Conservation (phyloP, 2,113 vertebrate species). For the Dicaeum eximium region DNA sequence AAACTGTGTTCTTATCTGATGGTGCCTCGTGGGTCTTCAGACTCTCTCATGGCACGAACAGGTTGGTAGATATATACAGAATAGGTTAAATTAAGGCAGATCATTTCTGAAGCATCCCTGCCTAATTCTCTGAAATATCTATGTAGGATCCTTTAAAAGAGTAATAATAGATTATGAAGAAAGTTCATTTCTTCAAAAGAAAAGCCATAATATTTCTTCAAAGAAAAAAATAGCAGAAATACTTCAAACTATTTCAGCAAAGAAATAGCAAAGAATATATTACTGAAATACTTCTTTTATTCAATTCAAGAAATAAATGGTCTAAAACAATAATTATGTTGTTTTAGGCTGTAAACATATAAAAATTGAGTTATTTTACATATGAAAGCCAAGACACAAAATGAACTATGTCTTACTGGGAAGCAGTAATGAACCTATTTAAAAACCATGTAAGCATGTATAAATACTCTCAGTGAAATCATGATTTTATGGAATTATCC, state of each 20-base stretch:
- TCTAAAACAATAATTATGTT: conserved; percentile 30
- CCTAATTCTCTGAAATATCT: conserved; percentile 14
- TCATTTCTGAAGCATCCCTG: not conserved
- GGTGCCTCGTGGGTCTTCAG: not conserved
- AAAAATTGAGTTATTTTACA: conserved; percentile 45
- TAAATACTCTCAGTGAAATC: not conserved
- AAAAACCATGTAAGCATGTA: not conserved
- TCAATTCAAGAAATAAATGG: not conserved
- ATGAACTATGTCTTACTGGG: conserved; percentile 15
- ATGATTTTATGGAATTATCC: conserved; percentile 1
- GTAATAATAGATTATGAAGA: conserved; percentile 8
- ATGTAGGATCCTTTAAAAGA: not conserved
- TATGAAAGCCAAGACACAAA: conserved; percentile 38
- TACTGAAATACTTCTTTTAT: not conserved
- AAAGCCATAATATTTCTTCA: conserved; percentile 10
- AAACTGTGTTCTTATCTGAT: conserved; percentile 45
- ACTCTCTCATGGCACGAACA: not conserved
- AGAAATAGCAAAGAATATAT: not conserved
- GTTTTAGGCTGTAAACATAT: conserved; percentile 40
- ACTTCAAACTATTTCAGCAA: not conserved
- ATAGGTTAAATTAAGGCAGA: conserved; percentile 19
- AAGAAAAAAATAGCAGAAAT: conserved; percentile 16
- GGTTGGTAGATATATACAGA: conserved; percentile 13
- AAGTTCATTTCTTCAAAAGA: conserved; percentile 26
- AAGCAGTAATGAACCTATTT: conserved; percentile 24